These are phyloP conservation scores for Centruroides sculpturatus DNA, from an alignment of 1,140 invertebrate genomes.

Conservation along the genomic window DNA sequence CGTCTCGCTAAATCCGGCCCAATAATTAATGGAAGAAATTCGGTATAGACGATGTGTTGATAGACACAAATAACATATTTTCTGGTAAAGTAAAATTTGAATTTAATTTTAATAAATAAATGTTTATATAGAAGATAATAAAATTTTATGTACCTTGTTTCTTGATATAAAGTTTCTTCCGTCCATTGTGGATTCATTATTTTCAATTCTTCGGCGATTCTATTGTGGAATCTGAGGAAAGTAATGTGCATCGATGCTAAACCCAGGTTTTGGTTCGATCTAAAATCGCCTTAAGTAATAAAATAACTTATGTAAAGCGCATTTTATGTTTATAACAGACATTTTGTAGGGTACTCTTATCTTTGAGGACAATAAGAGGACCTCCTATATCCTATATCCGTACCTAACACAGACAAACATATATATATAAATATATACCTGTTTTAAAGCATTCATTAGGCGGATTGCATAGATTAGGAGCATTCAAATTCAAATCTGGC, in stretches of 20 bases:
- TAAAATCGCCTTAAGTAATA: slow-evolving; percentile 33
- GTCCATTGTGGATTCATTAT: slow-evolving; percentile 18
- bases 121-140: background rate
- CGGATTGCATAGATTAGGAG: too few species aligned
- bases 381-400: too few species aligned
- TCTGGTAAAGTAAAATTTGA: slow-evolving; percentile 27
- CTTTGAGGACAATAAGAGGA: too few species aligned
- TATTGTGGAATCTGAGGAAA: slow-evolving; percentile 34
- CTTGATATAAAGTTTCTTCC: slow-evolving; percentile 27
- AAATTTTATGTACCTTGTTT: slow-evolving; percentile 33
- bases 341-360: too few species aligned
- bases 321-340: too few species aligned
- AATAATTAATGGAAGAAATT: slow-evolving; percentile 67
- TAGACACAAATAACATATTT: slow-evolving; percentile 69
- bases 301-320: too few species aligned
- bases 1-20: slow-evolving; percentile 30
- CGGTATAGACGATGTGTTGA: slow-evolving; percentile 72
- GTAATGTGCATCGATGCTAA: slow-evolving; percentile 31
- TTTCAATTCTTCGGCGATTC: slow-evolving; percentile 22
- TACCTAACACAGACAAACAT: too few species aligned
- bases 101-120: too few species aligned
- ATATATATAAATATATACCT: too few species aligned
- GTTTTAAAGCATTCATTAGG: too few species aligned
- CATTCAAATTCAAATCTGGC: too few species aligned
- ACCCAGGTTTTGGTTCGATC: slow-evolving; percentile 35